Base-by-base conservation (phyloP, 2,888 invertebrate genomes). In the Drosophila histrio region DNA sequence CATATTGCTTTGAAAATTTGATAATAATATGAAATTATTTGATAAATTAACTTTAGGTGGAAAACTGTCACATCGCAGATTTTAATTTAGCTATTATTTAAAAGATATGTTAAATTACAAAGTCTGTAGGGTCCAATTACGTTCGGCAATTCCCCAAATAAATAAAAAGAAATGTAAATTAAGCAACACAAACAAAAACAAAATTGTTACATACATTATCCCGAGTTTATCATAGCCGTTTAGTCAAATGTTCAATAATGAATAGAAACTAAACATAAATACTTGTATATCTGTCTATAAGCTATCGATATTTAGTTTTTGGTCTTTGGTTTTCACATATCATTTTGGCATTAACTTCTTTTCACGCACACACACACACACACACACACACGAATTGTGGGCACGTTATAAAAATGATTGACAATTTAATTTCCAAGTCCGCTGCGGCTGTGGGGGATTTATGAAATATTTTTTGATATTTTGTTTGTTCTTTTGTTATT, bases 331-430 rank as follows among this genome's bases (percentile, higher is more conserved):
- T 75, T 76, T 80, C 84, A 72, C 84, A 77, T 83, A 84, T 81
- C 77, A 82, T 77, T 84, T 81, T 85, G 79, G 85, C 77, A 77
- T 82, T 75, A 85, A 82, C 72, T 82, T 77, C 79, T 85, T 82
- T 82, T 72, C 61, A 85, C 75, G 59, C 85, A 83, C 62, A 65
- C 72, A 53, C 72, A 64, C 41, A 58, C 9, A 24, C 41, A 62
- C 32, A 47, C 15, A 56, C 28, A 32, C 24, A 17, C 22, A 21
- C 39, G 15, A 32, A 24, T 34, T 60, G 54, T 65, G 70, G 61
- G 67, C 71, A 66, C 62, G 77, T 73, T 78, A 87, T 88, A 86
- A 89, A 89, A 88, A 79, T 88, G 89, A 89, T 87, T 89, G 89
- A 89, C 86, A 89, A 88, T 89, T 89, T 88, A 89, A 89, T 89